Evolutionary conservation across 2,113 vertebrate genomes (phyloP).

Genomic region (Notarius quadriscutis): DNA sequence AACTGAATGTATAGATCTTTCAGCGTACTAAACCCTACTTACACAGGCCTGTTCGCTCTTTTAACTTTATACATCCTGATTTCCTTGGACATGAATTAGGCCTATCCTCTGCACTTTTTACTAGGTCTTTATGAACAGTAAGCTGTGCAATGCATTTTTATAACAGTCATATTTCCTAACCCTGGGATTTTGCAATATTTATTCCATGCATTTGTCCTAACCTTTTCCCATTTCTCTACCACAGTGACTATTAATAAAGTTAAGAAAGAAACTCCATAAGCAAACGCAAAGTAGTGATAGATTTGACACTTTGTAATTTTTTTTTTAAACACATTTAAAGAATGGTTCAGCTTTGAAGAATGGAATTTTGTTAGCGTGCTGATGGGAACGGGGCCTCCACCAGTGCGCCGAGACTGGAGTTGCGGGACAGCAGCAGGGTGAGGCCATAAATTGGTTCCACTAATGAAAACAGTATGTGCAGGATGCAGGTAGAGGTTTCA

Average conservation of each 20-base stretch:
- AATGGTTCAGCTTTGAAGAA: slow-evolving; percentile 81
- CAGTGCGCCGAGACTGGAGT: slow-evolving; percentile 57
- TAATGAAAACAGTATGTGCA: slow-evolving; percentile 82
- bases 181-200: background rate
- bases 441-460: slow-evolving; percentile 82
- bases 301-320: background rate
- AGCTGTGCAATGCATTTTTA: background rate
- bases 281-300: background rate
- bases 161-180: background rate
- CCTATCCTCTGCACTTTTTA: slow-evolving; percentile 1
- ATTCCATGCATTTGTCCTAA: background rate
- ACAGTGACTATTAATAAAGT: slow-evolving; percentile 1
- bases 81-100: slow-evolving; percentile 37
- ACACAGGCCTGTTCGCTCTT: slow-evolving; percentile 22
- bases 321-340: slow-evolving; percentile 48
- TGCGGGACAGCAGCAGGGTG: slow-evolving; percentile 54
- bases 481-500: slow-evolving; percentile 80
- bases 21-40: background rate
- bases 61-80: slow-evolving; percentile 35
- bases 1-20: slow-evolving; percentile 36
- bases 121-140: background rate
- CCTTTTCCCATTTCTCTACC: background rate
- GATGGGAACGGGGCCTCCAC: slow-evolving; percentile 78
- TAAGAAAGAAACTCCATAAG: background rate
- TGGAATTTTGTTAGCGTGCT: slow-evolving; percentile 78